phyloP scores from a whole-genome alignment of 2,113 vertebrate species.

The Hypocryptadius cinnamomeus region DNA sequence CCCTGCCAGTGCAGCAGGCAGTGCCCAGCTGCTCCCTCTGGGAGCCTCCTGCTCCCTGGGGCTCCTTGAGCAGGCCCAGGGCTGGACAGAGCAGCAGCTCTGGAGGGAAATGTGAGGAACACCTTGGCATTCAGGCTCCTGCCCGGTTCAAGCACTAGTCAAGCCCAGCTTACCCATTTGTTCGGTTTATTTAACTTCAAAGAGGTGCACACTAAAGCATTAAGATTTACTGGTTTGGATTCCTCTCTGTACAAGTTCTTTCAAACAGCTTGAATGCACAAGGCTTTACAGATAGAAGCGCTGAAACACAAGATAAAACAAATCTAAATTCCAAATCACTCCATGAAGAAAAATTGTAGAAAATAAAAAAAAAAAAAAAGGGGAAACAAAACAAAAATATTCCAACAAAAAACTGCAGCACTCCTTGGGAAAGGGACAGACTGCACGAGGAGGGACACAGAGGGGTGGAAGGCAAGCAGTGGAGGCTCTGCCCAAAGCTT shows the following conservation, averaged over 20 bases:
- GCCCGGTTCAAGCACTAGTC: neutral
- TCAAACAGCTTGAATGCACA: constrained; percentile 39
- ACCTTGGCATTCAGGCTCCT: neutral
- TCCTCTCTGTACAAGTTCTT: constrained; percentile 60
- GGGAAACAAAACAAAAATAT: neutral
- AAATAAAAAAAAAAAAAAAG: neutral
- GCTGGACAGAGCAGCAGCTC: neutral
- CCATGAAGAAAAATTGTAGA: neutral
- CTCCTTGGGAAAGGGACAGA: constrained; percentile 18
- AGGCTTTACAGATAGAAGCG: constrained; percentile 62
- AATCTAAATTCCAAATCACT: constrained; percentile 67
- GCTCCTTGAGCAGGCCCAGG: neutral
- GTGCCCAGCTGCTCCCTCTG: neutral
- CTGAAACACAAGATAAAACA: constrained; percentile 62
- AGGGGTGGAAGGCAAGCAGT: constrained; percentile 44
- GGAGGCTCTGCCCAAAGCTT: neutral
- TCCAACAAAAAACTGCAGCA: constrained; percentile 6
- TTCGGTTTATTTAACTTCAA: constrained; percentile 68
- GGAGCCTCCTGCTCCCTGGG: neutral
- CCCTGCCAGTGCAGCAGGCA: neutral
- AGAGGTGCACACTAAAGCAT: constrained; percentile 68
- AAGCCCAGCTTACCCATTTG: constrained; percentile 31
- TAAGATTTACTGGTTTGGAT: constrained; percentile 43
- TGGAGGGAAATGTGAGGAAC: neutral
- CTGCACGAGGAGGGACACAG: constrained; percentile 18